These are phyloP conservation scores for Brachionus koreanus DNA, from an alignment of 1,140 invertebrate genomes.

Conservation along the genomic window DNA sequence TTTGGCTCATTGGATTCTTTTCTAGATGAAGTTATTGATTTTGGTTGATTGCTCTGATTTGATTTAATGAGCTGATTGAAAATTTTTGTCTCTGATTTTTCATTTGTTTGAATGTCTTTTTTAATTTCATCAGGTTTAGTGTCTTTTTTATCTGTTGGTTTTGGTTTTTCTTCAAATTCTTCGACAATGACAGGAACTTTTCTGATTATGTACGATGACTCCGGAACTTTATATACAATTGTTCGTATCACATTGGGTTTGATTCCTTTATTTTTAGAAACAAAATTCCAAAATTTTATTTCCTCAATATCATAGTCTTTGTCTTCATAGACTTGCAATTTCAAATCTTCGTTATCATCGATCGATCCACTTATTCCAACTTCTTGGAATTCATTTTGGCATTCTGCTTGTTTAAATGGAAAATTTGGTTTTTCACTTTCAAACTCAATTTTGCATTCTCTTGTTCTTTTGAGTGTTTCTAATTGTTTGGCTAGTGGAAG, in stretches of 20 bases:
- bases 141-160: background rate
- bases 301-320: constrained; percentile 43
- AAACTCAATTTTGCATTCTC: background rate
- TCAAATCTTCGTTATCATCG: constrained; percentile 10
- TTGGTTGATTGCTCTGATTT: background rate
- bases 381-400: background rate
- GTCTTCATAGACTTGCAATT: constrained; percentile 31
- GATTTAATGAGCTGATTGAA: background rate
- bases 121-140: background rate
- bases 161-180: background rate
- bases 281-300: constrained; percentile 44
- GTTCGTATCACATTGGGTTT: constrained; percentile 29
- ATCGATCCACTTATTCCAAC: background rate
- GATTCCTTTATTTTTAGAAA: constrained; percentile 37
- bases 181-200: background rate
- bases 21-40: background rate
- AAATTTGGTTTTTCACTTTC: background rate
- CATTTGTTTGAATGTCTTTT: background rate
- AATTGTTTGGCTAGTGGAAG: constrained; percentile 4
- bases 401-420: background rate
- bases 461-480: background rate
- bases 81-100: background rate
- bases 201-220: background rate
- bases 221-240: constrained; percentile 32
- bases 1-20: background rate